Evolutionary conservation across 2,888 invertebrate genomes (phyloP), one percentile per base, ranked within the genome.

Genomic region (Epirrhoe alternata): DNA sequence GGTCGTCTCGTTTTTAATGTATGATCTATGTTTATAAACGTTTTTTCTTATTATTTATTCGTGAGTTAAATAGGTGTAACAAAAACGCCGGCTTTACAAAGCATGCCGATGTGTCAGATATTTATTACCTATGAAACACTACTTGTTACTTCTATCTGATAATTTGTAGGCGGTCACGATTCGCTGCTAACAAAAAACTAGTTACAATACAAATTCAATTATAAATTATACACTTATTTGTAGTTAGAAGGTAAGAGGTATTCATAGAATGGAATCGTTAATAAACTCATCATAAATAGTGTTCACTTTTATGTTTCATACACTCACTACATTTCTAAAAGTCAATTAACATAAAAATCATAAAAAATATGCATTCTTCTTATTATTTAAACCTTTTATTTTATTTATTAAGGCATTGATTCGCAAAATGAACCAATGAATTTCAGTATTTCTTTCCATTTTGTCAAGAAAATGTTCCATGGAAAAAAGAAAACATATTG

Each of bases 141-240:
- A 54, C 60, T 60, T 65, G 68, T 61, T 65, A 56, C 56, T 53
- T 55, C 0, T 69, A 75, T 74, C 72, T 61, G 62, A 63, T 67
- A 77, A 66, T 56, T 74, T 75, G 74, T 64, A 68, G 72, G 73
- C 75, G 64, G 81, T 83, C 82, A 82, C 79, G 80, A 78, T 61
- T 67, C 35, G 0, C 65, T 51, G 42, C 47, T 51, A 42, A 70
- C 74, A 81, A 85, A 86, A 81, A 85, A 64, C 76, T 75, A 4
- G 35, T 35, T 69, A 74, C 79, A 79, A 82, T 84, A 82, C 81
- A 81, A 84, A 85, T 86, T 83, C 81, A 14, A 14, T 47, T 47
- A 5, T 47, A 47, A 45, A 14, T 45, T 10, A 45, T 14, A 35
- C 35, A 35, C 35, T 35, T 35, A 35, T 35, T 35, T 35, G 35